phyloP scores from a whole-genome alignment of 2,113 vertebrate species.

The Choloepus hoffmanni region DNA sequence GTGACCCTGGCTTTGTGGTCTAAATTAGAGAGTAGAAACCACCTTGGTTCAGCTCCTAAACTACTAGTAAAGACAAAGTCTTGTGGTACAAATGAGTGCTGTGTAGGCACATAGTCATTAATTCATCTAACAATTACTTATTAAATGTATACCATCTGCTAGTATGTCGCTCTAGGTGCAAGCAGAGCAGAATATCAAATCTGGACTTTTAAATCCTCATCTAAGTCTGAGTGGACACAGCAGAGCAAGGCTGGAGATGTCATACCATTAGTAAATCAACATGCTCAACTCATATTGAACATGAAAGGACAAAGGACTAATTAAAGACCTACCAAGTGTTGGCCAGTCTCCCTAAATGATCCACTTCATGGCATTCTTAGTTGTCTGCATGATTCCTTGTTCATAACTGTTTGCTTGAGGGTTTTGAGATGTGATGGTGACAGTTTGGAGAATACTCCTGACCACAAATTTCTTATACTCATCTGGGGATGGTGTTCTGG shows the following conservation, averaged over 20 bases:
- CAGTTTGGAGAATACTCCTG: constrained; percentile 12
- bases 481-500: neutral
- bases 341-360: neutral
- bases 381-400: constrained; percentile 42
- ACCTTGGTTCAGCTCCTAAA: constrained; percentile 18
- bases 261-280: constrained; percentile 7
- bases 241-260: constrained; percentile 16
- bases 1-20: constrained; percentile 4
- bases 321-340: neutral
- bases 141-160: constrained; percentile 42
- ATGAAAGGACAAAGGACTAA: constrained; percentile 51
- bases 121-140: constrained; percentile 39
- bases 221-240: neutral
- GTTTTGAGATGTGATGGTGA: neutral
- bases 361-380: constrained; percentile 20
- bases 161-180: constrained; percentile 5
- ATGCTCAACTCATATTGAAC: constrained; percentile 15
- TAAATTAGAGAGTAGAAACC: constrained; percentile 57
- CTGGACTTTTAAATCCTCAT: constrained; percentile 15
- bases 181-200: neutral
- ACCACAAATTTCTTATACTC: neutral
- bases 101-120: neutral
- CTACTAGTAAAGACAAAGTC: constrained; percentile 3
- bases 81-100: constrained; percentile 28
- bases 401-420: constrained; percentile 20